Evolutionary conservation across 2,888 invertebrate species (phyloP), one percentile per base, ranked within the genome.

Genomic region (Melipona bicolor): DNA sequence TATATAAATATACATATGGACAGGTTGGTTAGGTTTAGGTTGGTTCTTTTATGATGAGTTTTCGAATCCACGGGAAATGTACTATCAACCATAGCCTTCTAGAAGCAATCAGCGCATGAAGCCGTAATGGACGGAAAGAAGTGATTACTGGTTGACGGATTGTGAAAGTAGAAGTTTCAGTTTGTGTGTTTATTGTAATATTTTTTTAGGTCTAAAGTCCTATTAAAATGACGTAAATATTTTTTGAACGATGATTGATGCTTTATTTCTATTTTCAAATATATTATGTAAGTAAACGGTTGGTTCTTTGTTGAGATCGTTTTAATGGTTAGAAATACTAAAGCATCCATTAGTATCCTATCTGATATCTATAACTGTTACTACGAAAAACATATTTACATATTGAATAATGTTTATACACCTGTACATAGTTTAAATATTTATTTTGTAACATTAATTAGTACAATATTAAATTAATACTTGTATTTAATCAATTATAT

Each of bases 261-360:
- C n/a, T 81, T 77, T 77, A 52, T 27, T 77, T 76, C 62, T 82
- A 67, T 71, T 77, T 83, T 65, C 79, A 79, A 79, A 69, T 82
- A 81, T 71, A 79, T 80, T 79, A 79, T 88, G 86, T 89, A 87
- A 86, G 90, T 89, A 81, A 49, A 61, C 68, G 49, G 64, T 69
- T 67, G 65, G 21, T 79, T 77, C 65, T 65, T 79, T 65, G 71
- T 68, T 79, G 56, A 72, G 76, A 79, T 85, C 79, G 87, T 92
- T 59, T 92, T 92, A 84, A 87, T 92, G 92, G 92, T 92, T 92
- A 92, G 91, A 91, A 43, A 90, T 90, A 78, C 78, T 43, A 77
- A 87, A 90, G 90, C 92, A 89, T 91, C 92, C 92, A 92, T 92
- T 92, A 89, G 88, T 78, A 82, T 83, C 80, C 89, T 85, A 56